Conservation (phyloP, 2,888 invertebrate genomes). For the Eupithecia abbreviata region DNA sequence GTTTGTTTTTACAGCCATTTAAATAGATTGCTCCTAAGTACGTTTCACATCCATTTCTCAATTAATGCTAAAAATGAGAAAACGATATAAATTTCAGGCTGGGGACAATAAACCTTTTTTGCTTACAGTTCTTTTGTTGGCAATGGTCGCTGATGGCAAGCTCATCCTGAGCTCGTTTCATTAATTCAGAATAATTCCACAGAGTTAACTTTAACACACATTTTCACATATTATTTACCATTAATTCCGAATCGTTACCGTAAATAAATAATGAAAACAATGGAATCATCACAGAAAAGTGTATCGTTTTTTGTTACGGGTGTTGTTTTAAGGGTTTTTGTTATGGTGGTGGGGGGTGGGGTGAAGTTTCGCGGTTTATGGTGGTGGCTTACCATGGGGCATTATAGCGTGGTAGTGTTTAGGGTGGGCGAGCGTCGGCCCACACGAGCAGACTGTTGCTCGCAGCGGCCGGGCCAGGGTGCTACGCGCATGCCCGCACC, state of each 20-base stretch:
- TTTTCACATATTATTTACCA: constrained; percentile 43
- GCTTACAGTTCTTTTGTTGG: constrained; percentile 56
- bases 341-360: constrained; percentile 32
- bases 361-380: constrained; percentile 44
- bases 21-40: neutral
- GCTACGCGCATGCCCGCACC: constrained; percentile 66
- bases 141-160: constrained; percentile 50
- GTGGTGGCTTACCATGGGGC: constrained; percentile 74
- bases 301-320: constrained; percentile 24
- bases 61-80: constrained; percentile 20
- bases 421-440: constrained; percentile 69
- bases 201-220: constrained; percentile 42
- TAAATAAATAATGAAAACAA: constrained; percentile 74
- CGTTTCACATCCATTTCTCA: constrained; percentile 7
- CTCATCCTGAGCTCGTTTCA: neutral
- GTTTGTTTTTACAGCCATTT: neutral
- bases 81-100: constrained; percentile 20
- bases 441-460: constrained; percentile 82
- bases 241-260: constrained; percentile 56
- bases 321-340: constrained; percentile 32
- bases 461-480: constrained; percentile 64
- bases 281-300: constrained; percentile 71
- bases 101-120: constrained; percentile 48
- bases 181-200: constrained; percentile 5
- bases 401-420: constrained; percentile 66